Conservation (phyloP, 1,140 invertebrate genomes). For the Aphelinus certus region DNA sequence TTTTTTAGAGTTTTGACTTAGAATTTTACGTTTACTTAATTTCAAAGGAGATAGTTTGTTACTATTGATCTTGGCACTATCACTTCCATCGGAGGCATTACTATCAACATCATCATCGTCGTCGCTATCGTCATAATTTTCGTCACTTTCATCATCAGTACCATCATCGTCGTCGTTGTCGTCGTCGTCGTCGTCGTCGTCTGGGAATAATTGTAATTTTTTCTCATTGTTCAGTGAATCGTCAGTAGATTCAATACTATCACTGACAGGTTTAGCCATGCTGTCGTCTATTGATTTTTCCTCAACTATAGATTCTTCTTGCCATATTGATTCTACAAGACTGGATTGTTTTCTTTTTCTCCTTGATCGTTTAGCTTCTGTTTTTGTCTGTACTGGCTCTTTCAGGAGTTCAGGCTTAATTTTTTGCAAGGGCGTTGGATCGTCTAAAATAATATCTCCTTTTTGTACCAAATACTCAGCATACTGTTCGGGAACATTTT, state of each 20-base stretch:
- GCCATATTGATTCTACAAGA: slow-evolving; percentile 32
- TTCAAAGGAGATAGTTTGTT: neutral
- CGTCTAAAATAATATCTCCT: slow-evolving; percentile 48
- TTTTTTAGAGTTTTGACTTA: slow-evolving; percentile 2
- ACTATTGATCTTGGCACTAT: neutral
- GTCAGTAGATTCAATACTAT: no score
- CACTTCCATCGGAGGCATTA: neutral
- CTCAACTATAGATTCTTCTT: slow-evolving; percentile 39
- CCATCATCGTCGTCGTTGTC: neutral
- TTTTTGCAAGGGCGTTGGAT: slow-evolving; percentile 43
- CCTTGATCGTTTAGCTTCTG: slow-evolving; percentile 20
- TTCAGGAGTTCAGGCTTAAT: slow-evolving; percentile 40
- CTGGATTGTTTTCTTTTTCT: slow-evolving; percentile 23
- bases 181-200: slow-evolving; percentile 38
- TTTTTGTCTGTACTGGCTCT: slow-evolving; percentile 26
- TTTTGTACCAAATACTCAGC: slow-evolving; percentile 57
- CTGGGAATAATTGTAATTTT: slow-evolving; percentile 44
- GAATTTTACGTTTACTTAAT: neutral
- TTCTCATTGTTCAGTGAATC: slow-evolving; percentile 3
- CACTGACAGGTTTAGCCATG: neutral
- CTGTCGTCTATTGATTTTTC: slow-evolving; percentile 17
- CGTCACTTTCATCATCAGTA: slow-evolving; percentile 10
- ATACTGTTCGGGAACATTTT: slow-evolving; percentile 66
- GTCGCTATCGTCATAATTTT: neutral
- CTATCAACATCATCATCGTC: neutral